Evolutionary conservation across 2,888 invertebrate species (phyloP).

Genomic region (Spisula subtruncata): DNA sequence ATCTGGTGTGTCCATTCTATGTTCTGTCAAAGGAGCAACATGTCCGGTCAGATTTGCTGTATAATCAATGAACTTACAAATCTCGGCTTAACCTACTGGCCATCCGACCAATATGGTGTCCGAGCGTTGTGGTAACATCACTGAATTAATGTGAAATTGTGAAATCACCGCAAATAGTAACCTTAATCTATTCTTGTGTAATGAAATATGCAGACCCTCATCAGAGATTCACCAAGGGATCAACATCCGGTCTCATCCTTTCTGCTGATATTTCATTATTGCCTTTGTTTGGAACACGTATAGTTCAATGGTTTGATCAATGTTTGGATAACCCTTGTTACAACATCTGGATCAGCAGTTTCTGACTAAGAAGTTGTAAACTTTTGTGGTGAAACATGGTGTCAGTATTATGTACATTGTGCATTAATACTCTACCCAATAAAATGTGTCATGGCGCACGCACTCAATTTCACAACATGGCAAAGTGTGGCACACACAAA

Average conservation of each 20-base stretch:
- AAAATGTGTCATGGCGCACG: no score
- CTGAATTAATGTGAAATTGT: neutral
- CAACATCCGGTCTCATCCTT: neutral
- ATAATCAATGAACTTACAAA: neutral
- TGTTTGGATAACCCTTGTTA: neutral
- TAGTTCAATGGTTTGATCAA: neutral
- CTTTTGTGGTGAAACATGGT: neutral
- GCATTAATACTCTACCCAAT: no score
- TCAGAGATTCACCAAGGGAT: no score
- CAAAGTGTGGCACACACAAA: no score
- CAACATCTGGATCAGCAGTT: neutral
- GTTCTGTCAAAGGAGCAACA: neutral
- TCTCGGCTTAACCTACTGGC: constrained; percentile 6
- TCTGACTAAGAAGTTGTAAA: neutral
- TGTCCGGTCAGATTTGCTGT: constrained; percentile 4
- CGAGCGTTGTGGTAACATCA: neutral
- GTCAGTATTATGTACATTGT: no score
- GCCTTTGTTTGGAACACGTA: neutral
- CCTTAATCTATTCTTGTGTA: neutral
- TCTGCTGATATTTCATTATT: neutral
- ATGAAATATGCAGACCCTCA: neutral
- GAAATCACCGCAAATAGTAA: no score
- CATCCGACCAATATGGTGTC: neutral
- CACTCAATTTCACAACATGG: no score
- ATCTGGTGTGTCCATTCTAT: no score